These are phyloP conservation scores for Phalloptychus januarius DNA, from an alignment of 2,797 vertebrate species.

Conservation along the genomic window DNA sequence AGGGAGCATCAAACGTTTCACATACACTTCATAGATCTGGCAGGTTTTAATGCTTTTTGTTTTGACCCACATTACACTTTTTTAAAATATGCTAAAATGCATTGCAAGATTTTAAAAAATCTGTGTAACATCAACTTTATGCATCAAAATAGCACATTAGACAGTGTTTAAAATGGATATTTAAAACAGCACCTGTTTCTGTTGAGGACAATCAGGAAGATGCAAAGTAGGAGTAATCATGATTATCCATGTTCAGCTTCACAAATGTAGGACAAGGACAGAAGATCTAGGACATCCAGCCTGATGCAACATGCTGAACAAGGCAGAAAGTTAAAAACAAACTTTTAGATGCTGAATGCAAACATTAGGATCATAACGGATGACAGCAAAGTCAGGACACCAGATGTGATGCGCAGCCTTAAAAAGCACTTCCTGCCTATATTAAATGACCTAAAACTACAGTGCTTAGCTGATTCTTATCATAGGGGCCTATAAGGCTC, in stretches of 20 bases:
- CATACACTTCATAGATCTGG: neutral
- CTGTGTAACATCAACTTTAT: slow-evolving; percentile 6
- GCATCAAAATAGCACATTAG: neutral
- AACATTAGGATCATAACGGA: slow-evolving; percentile 13
- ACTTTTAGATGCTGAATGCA: slow-evolving; percentile 6
- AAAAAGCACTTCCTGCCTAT: slow-evolving; percentile 7
- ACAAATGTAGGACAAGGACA: slow-evolving; percentile 61
- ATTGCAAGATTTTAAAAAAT: neutral
- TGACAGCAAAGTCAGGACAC: slow-evolving; percentile 3
- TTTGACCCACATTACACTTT: neutral
- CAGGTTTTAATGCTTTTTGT: neutral
- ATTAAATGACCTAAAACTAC: slow-evolving; percentile 9
- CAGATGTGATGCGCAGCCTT: slow-evolving; percentile 10
- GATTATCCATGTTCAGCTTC: slow-evolving; percentile 35
- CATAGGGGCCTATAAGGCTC: slow-evolving; percentile 14
- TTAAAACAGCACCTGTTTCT: slow-evolving; percentile 27
- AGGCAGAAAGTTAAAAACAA: slow-evolving; percentile 29
- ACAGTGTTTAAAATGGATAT: neutral
- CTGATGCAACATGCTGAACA: slow-evolving; percentile 56
- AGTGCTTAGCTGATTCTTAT: slow-evolving; percentile 15
- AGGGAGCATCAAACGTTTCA: neutral
- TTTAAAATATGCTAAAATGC: neutral
- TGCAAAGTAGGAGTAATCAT: slow-evolving; percentile 6
- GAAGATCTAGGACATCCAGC: slow-evolving; percentile 41
- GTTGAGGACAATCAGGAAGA: slow-evolving; percentile 17